phyloP scores from a whole-genome alignment of 2,888 invertebrate species.

The Ophioninae sp. region DNA sequence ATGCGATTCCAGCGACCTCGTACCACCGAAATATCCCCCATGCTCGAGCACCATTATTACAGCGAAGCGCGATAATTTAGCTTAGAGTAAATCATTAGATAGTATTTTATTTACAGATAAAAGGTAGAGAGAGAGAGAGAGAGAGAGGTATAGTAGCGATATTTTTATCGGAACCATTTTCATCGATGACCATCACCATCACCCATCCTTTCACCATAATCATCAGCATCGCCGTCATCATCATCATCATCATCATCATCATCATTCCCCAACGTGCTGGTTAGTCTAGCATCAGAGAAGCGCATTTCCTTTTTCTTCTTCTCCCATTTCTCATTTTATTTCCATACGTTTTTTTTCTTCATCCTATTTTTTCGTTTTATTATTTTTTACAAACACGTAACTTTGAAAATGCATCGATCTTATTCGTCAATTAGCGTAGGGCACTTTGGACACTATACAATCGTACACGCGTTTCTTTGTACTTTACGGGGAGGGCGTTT shows the following conservation, averaged over 20 bases:
- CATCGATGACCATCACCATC: conserved; percentile 58
- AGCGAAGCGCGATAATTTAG: conserved; percentile 56
- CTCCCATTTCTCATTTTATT: conserved; percentile 36
- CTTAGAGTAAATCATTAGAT: conserved; percentile 49
- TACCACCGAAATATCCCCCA: conserved; percentile 51
- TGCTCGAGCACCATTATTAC: conserved; percentile 61
- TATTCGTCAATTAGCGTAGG: conserved; percentile 52
- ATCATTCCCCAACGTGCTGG: conserved; percentile 60
- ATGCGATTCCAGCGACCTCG: conserved; percentile 36
- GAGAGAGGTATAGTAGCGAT: conserved; percentile 36
- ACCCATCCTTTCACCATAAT: conserved; percentile 24
- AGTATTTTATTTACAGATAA: conserved; percentile 41
- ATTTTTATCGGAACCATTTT: conserved; percentile 27
- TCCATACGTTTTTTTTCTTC: conserved; percentile 41
- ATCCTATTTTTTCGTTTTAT: neutral
- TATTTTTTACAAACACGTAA: conserved; percentile 58
- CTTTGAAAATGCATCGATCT: conserved; percentile 25
- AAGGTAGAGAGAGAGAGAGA: conserved; percentile 42
- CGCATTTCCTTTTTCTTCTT: conserved; percentile 33
- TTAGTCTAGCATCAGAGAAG: conserved; percentile 60
- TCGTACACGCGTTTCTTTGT: conserved; percentile 56
- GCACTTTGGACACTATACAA: conserved; percentile 61
- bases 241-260: conserved; percentile 30
- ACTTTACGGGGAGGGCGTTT: conserved; percentile 55
- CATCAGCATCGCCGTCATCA: conserved; percentile 54